A percentile compares a stretch with the other conserved stretches of the same genome.
Evolutionary conservation across 2,888 invertebrate genomes (phyloP).

Genomic region (Cecidostiba fungosa): DNA sequence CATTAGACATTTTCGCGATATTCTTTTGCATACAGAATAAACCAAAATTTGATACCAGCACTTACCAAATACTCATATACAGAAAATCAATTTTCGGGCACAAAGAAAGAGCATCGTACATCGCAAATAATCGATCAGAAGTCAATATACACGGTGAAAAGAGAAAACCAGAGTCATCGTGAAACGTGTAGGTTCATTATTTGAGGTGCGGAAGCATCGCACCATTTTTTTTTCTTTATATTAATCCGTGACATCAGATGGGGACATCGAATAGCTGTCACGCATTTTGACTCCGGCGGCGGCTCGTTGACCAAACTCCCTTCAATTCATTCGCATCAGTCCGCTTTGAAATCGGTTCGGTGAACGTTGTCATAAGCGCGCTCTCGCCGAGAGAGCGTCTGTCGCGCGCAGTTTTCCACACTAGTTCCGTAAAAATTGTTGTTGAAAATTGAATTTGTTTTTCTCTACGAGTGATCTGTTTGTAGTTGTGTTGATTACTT

Average conservation of each 20-base stretch:
- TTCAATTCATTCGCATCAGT: conserved; percentile 66
- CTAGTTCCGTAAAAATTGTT: background rate
- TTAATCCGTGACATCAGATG: conserved; percentile 68
- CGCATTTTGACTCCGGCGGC: conserved; percentile 62
- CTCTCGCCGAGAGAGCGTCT: background rate
- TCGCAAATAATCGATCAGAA: conserved; percentile 14
- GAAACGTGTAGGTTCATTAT: conserved; percentile 57
- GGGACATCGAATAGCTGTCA: conserved; percentile 67
- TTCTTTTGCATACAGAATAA: no score
- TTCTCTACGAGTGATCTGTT: background rate
- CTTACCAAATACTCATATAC: no score
- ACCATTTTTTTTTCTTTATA: conserved; percentile 63
- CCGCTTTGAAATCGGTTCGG: conserved; percentile 62
- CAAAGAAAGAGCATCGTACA: conserved; percentile 27
- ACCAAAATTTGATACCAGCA: no score
- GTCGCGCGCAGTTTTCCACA: background rate
- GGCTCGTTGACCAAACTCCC: conserved; percentile 65
- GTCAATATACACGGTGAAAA: conserved; percentile 27
- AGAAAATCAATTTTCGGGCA: conserved; percentile 26
- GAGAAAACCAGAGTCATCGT: conserved; percentile 57
- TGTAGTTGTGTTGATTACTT: background rate
- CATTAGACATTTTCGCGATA: no score
- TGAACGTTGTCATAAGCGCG: conserved; percentile 61
- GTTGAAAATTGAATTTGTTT: conserved; percentile 5
- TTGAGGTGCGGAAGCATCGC: conserved; percentile 60